phyloP scores from a whole-genome alignment of 2,113 vertebrate genomes.

The Dipodomys ordii region DNA sequence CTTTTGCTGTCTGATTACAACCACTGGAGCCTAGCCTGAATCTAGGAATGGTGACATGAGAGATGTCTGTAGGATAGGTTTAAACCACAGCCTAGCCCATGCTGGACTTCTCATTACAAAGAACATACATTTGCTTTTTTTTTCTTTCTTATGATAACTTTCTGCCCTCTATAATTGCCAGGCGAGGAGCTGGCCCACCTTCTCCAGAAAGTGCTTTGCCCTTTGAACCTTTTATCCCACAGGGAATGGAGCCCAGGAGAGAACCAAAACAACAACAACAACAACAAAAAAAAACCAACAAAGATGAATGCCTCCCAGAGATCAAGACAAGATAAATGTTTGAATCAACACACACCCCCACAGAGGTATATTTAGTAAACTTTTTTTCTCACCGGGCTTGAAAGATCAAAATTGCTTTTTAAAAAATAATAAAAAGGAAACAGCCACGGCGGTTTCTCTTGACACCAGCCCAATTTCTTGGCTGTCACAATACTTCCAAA shows the following conservation, averaged over 20 bases:
- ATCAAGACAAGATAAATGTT: constrained; percentile 74
- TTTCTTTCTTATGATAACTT: neutral
- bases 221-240: neutral
- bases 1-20: neutral
- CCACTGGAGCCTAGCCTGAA: neutral
- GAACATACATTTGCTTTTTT: neutral
- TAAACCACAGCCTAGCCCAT: neutral
- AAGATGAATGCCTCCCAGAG: neutral
- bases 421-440: constrained; percentile 79
- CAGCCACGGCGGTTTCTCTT: constrained; percentile 72
- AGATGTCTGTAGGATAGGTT: neutral
- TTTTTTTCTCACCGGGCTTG: constrained; percentile 70
- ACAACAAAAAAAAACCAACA: too few species aligned
- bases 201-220: neutral
- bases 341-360: constrained; percentile 76
- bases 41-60: neutral
- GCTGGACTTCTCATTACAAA: neutral
- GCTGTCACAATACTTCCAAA: constrained; percentile 77
- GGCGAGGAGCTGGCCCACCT: neutral
- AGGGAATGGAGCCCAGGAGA: neutral
- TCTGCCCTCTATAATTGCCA: constrained; percentile 28
- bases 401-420: constrained; percentile 82
- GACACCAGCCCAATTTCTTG: constrained; percentile 77
- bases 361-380: constrained; percentile 79
- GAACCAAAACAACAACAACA: neutral